A percentile compares a stretch with the other conserved stretches of the same genome.
Evolutionary conservation across 1,140 invertebrate genomes (phyloP).

Genomic region (Cylas formicarius): DNA sequence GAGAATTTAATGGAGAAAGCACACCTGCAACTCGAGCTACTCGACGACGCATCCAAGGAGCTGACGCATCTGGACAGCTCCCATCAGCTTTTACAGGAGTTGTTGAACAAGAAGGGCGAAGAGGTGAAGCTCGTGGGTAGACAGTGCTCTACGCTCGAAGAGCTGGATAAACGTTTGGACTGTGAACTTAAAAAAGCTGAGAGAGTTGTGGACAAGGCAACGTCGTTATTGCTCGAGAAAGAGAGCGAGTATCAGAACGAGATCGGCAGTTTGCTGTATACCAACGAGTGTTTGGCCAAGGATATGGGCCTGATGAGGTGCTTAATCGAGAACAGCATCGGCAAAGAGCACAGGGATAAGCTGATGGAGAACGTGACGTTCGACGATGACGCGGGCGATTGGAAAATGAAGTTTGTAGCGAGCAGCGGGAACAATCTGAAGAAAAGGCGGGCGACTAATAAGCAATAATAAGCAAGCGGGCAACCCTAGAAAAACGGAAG

Average conservation of each 20-base stretch:
- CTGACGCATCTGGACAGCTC: slow-evolving; percentile 73
- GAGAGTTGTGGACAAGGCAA: slow-evolving; percentile 66
- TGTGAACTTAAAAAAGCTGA: slow-evolving; percentile 86
- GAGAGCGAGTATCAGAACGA: slow-evolving; percentile 90
- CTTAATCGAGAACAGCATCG: slow-evolving; percentile 55
- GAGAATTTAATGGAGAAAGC: slow-evolving; percentile 97
- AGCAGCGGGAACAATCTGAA: slow-evolving; percentile 25
- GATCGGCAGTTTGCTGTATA: slow-evolving; percentile 89
- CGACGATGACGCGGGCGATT: slow-evolving; percentile 21
- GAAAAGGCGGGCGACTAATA: too few species aligned
- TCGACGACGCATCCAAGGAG: slow-evolving; percentile 85
- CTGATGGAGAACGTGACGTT: slow-evolving; percentile 20
- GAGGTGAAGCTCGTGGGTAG: slow-evolving; percentile 92
- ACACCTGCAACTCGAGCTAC: slow-evolving; percentile 76
- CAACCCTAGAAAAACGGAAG: too few species aligned
- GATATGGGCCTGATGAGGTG: slow-evolving; percentile 84
- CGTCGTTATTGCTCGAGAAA: slow-evolving; percentile 77
- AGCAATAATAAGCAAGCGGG: too few species aligned
- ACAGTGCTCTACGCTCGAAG: slow-evolving; percentile 85
- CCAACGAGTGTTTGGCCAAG: slow-evolving; percentile 75
- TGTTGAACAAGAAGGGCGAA: slow-evolving; percentile 78
- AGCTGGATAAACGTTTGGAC: slow-evolving; percentile 84
- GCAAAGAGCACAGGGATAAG: slow-evolving; percentile 14
- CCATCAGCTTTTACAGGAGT: slow-evolving; percentile 73
- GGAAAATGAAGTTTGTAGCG: slow-evolving; percentile 19